Percentiles rank a stretch among this genome's conserved stretches.
These are phyloP conservation scores for Gorsachius goisagi DNA, from an alignment of 2,113 vertebrate species.

Conservation along the genomic window DNA sequence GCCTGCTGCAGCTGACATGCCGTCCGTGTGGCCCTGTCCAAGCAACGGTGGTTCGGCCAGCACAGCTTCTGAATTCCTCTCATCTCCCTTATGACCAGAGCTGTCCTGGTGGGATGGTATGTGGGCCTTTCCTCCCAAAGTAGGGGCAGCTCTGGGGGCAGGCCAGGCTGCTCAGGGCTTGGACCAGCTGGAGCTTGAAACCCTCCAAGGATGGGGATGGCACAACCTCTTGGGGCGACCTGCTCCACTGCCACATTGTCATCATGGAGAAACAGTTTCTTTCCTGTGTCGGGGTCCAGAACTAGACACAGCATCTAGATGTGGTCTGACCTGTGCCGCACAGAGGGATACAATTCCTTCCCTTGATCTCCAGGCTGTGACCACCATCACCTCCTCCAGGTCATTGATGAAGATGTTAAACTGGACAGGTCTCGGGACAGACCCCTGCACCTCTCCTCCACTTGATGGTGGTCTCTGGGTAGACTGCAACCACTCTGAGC, in stretches of 20 bases:
- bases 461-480: background rate
- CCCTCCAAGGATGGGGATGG: background rate
- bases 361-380: background rate
- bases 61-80: background rate
- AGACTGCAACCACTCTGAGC: background rate
- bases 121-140: background rate
- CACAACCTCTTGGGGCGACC: fast-evolving
- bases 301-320: background rate
- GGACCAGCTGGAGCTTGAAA: background rate
- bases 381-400: background rate
- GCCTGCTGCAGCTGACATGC: background rate
- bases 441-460: background rate
- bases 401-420: background rate
- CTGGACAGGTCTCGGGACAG: background rate
- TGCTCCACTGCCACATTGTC: fast-evolving
- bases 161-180: background rate
- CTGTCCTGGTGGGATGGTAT: background rate
- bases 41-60: fast-evolving
- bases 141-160: background rate
- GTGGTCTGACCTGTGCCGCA: fast-evolving
- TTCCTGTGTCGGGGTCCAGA: background rate
- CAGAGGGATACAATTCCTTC: background rate
- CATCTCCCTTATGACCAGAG: background rate
- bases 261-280: background rate
- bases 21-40: background rate